Evolutionary conservation across 92 coral and sea anemone genomes (phyloP).

Genomic region (Ricordea florida): DNA sequence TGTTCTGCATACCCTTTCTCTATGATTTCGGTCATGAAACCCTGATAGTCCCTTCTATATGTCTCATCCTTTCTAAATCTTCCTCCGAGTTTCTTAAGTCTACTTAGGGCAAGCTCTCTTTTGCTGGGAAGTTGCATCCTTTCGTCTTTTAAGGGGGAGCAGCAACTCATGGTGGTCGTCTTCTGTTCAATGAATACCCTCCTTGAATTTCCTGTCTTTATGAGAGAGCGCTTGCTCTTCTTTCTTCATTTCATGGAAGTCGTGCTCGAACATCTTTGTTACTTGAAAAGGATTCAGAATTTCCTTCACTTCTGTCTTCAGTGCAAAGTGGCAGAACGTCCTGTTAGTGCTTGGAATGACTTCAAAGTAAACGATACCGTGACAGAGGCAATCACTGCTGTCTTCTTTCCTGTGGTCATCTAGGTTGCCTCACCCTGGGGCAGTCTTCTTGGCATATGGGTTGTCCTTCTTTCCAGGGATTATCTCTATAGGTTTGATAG

Average conservation of each 20-base stretch:
- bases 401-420: neutral
- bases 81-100: slow-evolving; percentile 14
- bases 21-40: slow-evolving; percentile 9
- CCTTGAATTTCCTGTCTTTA: slow-evolving; percentile 20
- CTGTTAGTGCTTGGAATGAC: neutral
- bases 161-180: slow-evolving; percentile 35
- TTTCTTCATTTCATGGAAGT: neutral
- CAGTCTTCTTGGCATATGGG: slow-evolving; percentile 29
- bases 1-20: no score
- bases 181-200: slow-evolving; percentile 2
- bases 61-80: neutral
- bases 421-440: slow-evolving; percentile 46
- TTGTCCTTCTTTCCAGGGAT: slow-evolving; percentile 36
- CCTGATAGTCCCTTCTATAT: neutral
- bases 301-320: slow-evolving; percentile 11
- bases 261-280: slow-evolving; percentile 8
- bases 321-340: slow-evolving; percentile 13
- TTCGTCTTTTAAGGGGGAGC: slow-evolving; percentile 32
- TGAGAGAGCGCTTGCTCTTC: slow-evolving; percentile 8
- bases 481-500: slow-evolving; percentile 28
- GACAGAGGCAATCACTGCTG: neutral
- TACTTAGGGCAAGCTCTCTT: neutral
- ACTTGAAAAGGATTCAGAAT: neutral
- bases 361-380: neutral
- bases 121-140: slow-evolving; percentile 6